Evolutionary conservation across 2,113 vertebrate genomes (phyloP).

Genomic region (Scomber japonicus): DNA sequence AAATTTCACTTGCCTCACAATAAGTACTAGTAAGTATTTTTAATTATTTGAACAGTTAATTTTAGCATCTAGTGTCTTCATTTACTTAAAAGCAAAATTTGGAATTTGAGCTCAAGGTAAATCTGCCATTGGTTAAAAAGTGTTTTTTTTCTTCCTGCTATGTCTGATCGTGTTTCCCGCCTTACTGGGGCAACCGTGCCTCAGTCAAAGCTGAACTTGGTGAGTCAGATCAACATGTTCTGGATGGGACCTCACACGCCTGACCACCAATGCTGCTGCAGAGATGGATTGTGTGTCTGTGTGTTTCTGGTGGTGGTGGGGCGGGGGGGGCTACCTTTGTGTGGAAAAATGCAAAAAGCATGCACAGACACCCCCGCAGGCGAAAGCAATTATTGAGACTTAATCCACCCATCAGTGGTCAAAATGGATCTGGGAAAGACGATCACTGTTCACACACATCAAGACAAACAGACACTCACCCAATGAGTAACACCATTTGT

Average conservation of each 20-base stretch:
- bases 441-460: not conserved
- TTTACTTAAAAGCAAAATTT: not conserved
- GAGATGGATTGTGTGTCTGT: conserved; percentile 14
- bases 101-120: not conserved
- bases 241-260: conserved; percentile 67
- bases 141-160: not conserved
- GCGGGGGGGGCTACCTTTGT: conserved; percentile 32
- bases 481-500: conserved; percentile 98
- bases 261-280: conserved; percentile 55
- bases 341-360: conserved; percentile 18
- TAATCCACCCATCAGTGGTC: conserved; percentile 31
- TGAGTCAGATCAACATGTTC: conserved; percentile 73
- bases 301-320: not conserved
- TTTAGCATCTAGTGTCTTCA: too few relatives aligned
- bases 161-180: conserved; percentile 25
- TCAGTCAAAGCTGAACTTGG: conserved; percentile 46
- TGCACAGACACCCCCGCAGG: not conserved
- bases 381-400: conserved; percentile 41
- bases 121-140: not conserved
- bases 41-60: too few relatives aligned
- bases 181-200: conserved; percentile 3
- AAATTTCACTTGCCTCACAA: not conserved
- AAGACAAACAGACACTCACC: conserved; percentile 86
- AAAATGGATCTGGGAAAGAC: conserved; percentile 40
- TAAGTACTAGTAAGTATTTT: not conserved